Conservation (phyloP, 2,888 invertebrate species). For the Glyphotaelius pellucidus region DNA sequence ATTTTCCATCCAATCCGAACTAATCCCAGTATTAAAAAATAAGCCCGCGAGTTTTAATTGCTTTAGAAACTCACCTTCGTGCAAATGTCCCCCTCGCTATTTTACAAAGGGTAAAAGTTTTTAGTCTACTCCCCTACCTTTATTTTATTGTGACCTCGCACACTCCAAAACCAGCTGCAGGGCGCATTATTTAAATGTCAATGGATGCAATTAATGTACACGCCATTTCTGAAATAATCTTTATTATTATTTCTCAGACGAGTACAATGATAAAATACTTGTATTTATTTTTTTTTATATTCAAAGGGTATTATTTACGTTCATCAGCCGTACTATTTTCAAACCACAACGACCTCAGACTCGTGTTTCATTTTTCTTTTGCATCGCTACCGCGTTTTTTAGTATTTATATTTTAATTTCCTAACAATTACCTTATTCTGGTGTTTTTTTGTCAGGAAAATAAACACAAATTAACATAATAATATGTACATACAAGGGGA, state of each 20-base stretch:
- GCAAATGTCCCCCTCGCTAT: slow-evolving; percentile 15
- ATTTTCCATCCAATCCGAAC: neutral
- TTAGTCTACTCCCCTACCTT: neutral
- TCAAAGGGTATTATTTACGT: neutral
- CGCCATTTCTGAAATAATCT: neutral
- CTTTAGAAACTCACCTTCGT: neutral
- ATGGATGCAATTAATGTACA: neutral
- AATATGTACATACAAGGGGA: neutral
- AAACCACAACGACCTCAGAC: neutral
- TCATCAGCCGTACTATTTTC: too few species aligned
- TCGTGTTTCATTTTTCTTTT: neutral
- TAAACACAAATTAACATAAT: neutral
- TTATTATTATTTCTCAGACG: neutral
- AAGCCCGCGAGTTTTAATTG: neutral
- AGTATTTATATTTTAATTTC: neutral
- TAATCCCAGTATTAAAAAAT: slow-evolving; percentile 12
- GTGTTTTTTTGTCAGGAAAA: neutral
- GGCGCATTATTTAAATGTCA: neutral
- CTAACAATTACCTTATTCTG: neutral
- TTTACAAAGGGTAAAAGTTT: slow-evolving; percentile 24
- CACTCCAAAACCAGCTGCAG: slow-evolving; percentile 30
- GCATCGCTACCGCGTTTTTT: neutral
- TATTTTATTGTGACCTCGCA: slow-evolving; percentile 14
- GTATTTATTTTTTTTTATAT: too few species aligned
- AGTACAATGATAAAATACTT: too few species aligned